Conservation (phyloP, 1,140 invertebrate species). For the Apocrypta bakeri region DNA sequence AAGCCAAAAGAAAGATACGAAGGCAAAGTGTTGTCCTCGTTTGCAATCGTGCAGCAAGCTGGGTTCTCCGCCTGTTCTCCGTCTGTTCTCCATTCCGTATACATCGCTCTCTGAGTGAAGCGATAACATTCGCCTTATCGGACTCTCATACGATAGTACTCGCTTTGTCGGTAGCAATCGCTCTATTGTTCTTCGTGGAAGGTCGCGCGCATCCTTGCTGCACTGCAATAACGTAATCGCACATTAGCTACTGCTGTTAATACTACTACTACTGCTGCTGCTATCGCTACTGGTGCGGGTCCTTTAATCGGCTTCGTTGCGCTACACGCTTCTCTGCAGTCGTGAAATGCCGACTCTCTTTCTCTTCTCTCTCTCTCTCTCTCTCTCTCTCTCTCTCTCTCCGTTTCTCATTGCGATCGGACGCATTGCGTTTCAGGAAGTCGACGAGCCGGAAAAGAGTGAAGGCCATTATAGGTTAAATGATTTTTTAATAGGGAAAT, state of each 20-base stretch:
- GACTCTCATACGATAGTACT: conserved; percentile 45
- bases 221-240: conserved; percentile 23
- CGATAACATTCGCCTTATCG: conserved; percentile 49
- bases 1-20: not conserved
- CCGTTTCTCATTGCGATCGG: not conserved
- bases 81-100: not conserved
- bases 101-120: not conserved
- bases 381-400: not conserved
- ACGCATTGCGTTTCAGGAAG: conserved; percentile 11
- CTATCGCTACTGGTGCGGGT: not conserved
- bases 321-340: conserved; percentile 4
- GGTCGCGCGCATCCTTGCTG: conserved; percentile 34
- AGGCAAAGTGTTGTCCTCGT: conserved; percentile 23
- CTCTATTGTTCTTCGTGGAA: conserved; percentile 55
- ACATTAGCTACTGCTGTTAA: not conserved
- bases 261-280: not conserved
- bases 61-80: no score
- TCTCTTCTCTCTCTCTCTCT: not conserved
- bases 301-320: not conserved
- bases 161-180: conserved; percentile 53
- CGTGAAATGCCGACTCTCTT: conserved; percentile 9
- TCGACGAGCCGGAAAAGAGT: not conserved
- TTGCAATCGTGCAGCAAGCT: conserved; percentile 20
- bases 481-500: conserved; percentile 3
- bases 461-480: not conserved